Conservation (phyloP, 2,888 invertebrate genomes). For the Tiliacea aurago region DNA sequence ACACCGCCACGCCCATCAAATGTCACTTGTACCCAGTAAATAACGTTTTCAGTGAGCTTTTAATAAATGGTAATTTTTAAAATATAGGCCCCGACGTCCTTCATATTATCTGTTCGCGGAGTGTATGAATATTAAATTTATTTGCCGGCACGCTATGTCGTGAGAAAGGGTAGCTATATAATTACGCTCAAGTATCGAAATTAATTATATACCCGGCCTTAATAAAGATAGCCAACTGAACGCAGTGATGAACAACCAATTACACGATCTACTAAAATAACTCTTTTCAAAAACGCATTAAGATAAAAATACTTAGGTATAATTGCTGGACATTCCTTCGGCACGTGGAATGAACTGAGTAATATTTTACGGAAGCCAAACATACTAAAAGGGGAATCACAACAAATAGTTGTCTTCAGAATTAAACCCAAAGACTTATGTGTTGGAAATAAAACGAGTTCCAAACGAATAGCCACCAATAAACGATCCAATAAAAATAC, state of each 20-base stretch:
- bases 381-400: conserved; percentile 56
- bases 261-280: conserved; percentile 54
- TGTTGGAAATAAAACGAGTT: conserved; percentile 59
- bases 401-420: conserved; percentile 56
- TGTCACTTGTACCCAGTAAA: conserved; percentile 72
- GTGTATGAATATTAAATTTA: conserved; percentile 66
- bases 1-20: conserved; percentile 80
- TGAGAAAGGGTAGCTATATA: conserved; percentile 59
- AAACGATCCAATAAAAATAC: conserved; percentile 68
- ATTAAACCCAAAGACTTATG: conserved; percentile 54
- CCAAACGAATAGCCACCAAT: conserved; percentile 62
- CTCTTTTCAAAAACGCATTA: conserved; percentile 46
- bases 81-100: conserved; percentile 62
- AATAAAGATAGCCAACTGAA: conserved; percentile 51
- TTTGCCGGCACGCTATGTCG: conserved; percentile 55
- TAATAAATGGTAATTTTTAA: conserved; percentile 72
- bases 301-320: conserved; percentile 58
- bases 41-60: conserved; percentile 68
- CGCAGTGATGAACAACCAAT: conserved; percentile 52
- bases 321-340: conserved; percentile 48
- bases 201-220: conserved; percentile 54
- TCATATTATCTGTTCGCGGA: conserved; percentile 66
- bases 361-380: conserved; percentile 52
- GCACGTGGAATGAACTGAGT: conserved; percentile 44
- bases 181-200: conserved; percentile 54